Conservation (phyloP, 2,797 vertebrate genomes). For the Lophius americanus region DNA sequence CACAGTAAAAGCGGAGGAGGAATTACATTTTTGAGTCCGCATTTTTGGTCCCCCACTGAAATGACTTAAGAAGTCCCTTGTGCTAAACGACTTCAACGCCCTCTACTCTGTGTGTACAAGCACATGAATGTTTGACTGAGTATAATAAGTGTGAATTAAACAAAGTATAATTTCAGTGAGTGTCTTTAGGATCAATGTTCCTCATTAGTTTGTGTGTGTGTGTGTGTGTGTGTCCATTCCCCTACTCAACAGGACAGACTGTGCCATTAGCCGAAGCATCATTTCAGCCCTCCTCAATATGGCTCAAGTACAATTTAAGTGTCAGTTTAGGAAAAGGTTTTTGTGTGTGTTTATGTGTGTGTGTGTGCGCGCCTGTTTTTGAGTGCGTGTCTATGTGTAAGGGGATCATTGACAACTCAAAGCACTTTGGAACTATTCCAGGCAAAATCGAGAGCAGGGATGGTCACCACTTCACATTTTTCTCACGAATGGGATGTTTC, state of each 20-base stretch:
- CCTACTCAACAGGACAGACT: slow-evolving; percentile 48
- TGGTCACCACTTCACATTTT: slow-evolving; percentile 5
- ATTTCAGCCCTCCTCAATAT: slow-evolving; percentile 49
- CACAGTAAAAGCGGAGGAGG: too few relatives aligned
- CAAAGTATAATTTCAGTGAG: slow-evolving; percentile 27
- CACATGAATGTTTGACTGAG: slow-evolving; percentile 7
- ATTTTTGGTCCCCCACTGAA: neutral
- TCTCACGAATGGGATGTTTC: neutral
- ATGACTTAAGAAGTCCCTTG: slow-evolving; percentile 3
- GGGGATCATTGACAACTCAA: neutral
- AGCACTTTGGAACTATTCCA: slow-evolving; percentile 28
- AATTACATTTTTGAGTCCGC: neutral
- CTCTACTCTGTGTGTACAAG: neutral
- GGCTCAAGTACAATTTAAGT: slow-evolving; percentile 63
- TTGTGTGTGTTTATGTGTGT: slow-evolving; percentile 5
- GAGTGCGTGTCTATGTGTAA: neutral
- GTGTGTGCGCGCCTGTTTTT: slow-evolving; percentile 2
- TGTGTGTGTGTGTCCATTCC: slow-evolving; percentile 28
- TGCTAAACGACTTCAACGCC: neutral
- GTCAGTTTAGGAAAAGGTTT: slow-evolving; percentile 41
- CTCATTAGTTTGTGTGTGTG: slow-evolving; percentile 49
- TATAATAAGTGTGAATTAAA: slow-evolving; percentile 24
- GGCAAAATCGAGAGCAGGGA: slow-evolving; percentile 24
- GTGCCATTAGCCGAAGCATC: slow-evolving; percentile 65
- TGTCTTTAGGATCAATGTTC: slow-evolving; percentile 31